Evolutionary conservation across 2,113 vertebrate genomes (phyloP).

Genomic region (Saimiri boliviensis): DNA sequence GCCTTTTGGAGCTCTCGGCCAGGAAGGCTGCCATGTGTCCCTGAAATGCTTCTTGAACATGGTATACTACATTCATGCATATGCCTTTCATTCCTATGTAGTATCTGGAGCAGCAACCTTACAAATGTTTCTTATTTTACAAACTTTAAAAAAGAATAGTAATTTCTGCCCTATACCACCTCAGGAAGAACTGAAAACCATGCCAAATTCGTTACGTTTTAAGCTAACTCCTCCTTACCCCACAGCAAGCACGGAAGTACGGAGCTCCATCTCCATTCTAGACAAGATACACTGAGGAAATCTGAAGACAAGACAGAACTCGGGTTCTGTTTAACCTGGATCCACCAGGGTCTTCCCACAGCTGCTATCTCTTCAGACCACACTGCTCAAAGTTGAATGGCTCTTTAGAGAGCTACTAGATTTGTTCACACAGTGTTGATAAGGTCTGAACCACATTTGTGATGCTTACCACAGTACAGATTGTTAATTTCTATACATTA

Average conservation of each 20-base stretch:
- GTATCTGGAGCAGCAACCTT: neutral
- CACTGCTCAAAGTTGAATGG: conserved; percentile 69
- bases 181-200: neutral
- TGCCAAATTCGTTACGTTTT: neutral
- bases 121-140: neutral
- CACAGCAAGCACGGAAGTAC: neutral
- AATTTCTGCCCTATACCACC: no score
- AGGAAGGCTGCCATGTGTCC: neutral
- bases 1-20: neutral
- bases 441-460: conserved; percentile 69
- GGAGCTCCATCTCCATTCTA: neutral
- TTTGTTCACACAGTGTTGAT: conserved; percentile 48
- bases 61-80: neutral
- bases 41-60: neutral
- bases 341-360: conserved; percentile 44
- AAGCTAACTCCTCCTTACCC: neutral
- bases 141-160: neutral
- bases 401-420: conserved; percentile 37
- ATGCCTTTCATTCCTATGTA: neutral
- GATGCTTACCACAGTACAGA: conserved; percentile 54
- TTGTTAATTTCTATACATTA: conserved; percentile 51
- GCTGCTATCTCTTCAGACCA: conserved; percentile 47
- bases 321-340: conserved; percentile 65
- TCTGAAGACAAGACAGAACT: neutral
- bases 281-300: neutral